These are phyloP conservation scores for Eurosta solidaginis DNA, from an alignment of 1,140 invertebrate species.

Conservation along the genomic window DNA sequence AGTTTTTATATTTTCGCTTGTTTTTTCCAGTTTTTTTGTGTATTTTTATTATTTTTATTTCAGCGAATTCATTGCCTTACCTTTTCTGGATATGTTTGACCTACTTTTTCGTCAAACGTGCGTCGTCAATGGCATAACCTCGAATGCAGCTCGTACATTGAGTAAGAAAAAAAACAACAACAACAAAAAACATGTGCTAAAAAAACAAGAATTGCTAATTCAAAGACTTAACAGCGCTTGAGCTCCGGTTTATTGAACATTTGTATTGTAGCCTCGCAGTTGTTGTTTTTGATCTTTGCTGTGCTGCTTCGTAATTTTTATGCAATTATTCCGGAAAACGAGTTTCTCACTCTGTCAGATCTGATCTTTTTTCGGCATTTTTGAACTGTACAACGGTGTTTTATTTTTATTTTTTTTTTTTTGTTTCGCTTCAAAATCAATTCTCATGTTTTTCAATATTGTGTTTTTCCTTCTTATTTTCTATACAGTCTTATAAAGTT, in stretches of 20 bases:
- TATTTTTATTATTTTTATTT: not conserved
- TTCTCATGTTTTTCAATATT: too few species aligned
- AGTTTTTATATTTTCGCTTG: too few species aligned
- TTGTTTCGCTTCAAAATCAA: too few species aligned
- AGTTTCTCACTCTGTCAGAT: too few species aligned
- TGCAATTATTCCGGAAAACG: too few species aligned
- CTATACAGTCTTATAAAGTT: too few species aligned
- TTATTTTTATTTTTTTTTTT: too few species aligned
- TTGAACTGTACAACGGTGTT: too few species aligned
- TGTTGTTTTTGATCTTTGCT: not conserved
- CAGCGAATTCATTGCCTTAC: slow-evolving; percentile 9
- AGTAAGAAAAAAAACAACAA: not conserved
- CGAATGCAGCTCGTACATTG: slow-evolving; percentile 10
- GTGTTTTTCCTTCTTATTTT: too few species aligned
- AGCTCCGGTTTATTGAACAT: not conserved
- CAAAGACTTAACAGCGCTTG: not conserved
- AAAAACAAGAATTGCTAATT: not conserved
- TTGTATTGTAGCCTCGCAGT: not conserved
- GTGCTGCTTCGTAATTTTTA: too few species aligned
- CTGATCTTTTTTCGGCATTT: too few species aligned
- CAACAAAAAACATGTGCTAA: not conserved
- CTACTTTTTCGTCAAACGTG: not conserved
- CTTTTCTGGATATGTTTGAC: slow-evolving; percentile 18
- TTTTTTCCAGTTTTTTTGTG: not conserved
- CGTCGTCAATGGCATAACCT: not conserved